These are phyloP conservation scores for Ophion costatus DNA, from an alignment of 2,888 invertebrate species.

Conservation along the genomic window DNA sequence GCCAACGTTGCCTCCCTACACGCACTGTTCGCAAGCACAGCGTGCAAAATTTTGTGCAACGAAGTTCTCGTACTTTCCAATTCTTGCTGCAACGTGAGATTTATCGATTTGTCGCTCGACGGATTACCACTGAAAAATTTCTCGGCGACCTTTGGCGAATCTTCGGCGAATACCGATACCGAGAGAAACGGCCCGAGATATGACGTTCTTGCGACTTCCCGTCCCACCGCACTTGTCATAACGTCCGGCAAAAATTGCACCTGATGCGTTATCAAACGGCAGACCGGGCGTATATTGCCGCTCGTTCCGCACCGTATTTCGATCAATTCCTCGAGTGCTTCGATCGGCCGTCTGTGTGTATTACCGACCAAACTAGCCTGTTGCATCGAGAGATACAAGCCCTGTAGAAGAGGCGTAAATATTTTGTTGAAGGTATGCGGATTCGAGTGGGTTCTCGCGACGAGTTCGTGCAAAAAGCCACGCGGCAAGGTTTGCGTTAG, in stretches of 20 bases:
- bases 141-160: conserved; percentile 95
- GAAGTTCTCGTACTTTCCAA: conserved; percentile 91
- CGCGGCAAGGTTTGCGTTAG: conserved; percentile 89
- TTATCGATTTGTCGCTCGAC: conserved; percentile 87
- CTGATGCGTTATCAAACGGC: conserved; percentile 87
- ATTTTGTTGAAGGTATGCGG: conserved; percentile 86
- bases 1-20: conserved; percentile 92
- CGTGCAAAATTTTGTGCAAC: conserved; percentile 93
- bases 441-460: conserved; percentile 87
- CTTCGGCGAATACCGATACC: conserved; percentile 96
- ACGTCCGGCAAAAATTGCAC: conserved; percentile 90
- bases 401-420: conserved; percentile 89
- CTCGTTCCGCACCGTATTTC: conserved; percentile 90
- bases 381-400: conserved; percentile 88
- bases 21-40: conserved; percentile 91
- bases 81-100: conserved; percentile 90
- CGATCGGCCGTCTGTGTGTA: conserved; percentile 88
- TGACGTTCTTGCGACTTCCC: conserved; percentile 93
- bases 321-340: conserved; percentile 91
- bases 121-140: conserved; percentile 87
- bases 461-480: conserved; percentile 89
- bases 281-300: conserved; percentile 90
- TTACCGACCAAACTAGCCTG: conserved; percentile 89
- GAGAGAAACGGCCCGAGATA: conserved; percentile 96
- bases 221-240: conserved; percentile 91